A percentile compares a stretch with the other conserved stretches of the same genome.
These are phyloP conservation scores for Suncus etruscus DNA, from an alignment of 2,113 vertebrate genomes.

Conservation along the genomic window DNA sequence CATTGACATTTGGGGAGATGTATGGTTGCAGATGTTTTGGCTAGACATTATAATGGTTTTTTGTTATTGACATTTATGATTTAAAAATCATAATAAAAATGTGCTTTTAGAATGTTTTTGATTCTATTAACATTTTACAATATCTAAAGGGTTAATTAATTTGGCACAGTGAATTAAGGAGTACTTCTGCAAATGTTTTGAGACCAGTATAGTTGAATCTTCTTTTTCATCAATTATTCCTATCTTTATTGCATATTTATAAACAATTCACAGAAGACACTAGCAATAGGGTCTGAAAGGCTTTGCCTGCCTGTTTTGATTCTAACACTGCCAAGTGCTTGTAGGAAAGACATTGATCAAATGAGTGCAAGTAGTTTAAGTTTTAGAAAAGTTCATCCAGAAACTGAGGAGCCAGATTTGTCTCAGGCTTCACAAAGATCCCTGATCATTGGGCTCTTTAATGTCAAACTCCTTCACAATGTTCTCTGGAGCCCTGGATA, in stretches of 20 bases:
- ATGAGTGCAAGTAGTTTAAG: slow-evolving; percentile 62
- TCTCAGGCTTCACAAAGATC: slow-evolving; percentile 5
- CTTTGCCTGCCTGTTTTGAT: neutral
- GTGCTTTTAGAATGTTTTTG: neutral
- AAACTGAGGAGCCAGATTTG: slow-evolving; percentile 3
- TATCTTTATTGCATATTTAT: neutral
- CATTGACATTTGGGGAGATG: neutral
- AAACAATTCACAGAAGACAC: neutral
- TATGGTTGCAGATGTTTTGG: neutral
- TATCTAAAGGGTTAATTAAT: neutral
- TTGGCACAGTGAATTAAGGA: neutral
- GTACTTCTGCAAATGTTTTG: neutral
- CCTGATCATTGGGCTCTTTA: slow-evolving; percentile 21
- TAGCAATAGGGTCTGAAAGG: neutral
- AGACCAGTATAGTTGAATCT: neutral
- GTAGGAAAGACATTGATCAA: slow-evolving; percentile 45
- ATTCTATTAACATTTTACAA: slow-evolving; percentile 1
- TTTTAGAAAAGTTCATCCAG: slow-evolving; percentile 60
- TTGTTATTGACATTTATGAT: neutral
- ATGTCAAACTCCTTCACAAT: slow-evolving; percentile 53
- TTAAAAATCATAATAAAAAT: neutral
- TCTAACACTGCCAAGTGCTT: slow-evolving; percentile 29
- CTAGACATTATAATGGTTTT: neutral
- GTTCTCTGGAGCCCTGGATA: slow-evolving; percentile 42
- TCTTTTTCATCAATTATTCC: slow-evolving; percentile 57